Conservation (phyloP, 2,888 invertebrate genomes). For the Cremastobaeus sp. region DNA sequence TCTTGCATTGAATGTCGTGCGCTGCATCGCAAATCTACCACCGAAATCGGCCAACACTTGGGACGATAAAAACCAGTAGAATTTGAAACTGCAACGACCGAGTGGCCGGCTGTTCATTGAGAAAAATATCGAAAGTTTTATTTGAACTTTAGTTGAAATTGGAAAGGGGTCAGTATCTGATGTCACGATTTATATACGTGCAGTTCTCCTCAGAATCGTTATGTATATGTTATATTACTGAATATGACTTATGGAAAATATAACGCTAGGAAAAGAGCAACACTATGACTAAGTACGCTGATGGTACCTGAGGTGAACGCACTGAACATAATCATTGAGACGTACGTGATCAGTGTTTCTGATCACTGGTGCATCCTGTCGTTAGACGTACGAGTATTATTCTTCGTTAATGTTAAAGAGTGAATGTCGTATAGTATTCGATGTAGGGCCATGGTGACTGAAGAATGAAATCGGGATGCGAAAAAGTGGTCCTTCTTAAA, state of each 20-base stretch:
- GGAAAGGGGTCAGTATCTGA: no score
- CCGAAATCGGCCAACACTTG: slow-evolving; percentile 24
- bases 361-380: slow-evolving; percentile 56
- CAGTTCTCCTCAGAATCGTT: no score
- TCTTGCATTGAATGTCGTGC: slow-evolving; percentile 41
- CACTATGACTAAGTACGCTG: slow-evolving; percentile 32
- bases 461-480: slow-evolving; percentile 49
- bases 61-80: slow-evolving; percentile 18
- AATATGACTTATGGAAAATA: no score
- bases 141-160: no score
- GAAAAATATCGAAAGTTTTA: no score
- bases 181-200: no score
- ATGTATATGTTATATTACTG: no score
- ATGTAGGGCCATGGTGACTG: slow-evolving; percentile 26
- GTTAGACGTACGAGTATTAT: slow-evolving; percentile 54
- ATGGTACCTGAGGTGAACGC: slow-evolving; percentile 50
- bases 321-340: slow-evolving; percentile 47
- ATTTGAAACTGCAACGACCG: no score
- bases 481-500: slow-evolving; percentile 40
- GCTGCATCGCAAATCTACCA: slow-evolving; percentile 24
- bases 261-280: no score
- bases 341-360: slow-evolving; percentile 54
- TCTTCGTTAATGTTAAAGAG: slow-evolving; percentile 48
- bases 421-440: slow-evolving; percentile 48
- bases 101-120: no score